Conservation (phyloP, 2,888 invertebrate genomes). For the Pristionchus arcanus region DNA sequence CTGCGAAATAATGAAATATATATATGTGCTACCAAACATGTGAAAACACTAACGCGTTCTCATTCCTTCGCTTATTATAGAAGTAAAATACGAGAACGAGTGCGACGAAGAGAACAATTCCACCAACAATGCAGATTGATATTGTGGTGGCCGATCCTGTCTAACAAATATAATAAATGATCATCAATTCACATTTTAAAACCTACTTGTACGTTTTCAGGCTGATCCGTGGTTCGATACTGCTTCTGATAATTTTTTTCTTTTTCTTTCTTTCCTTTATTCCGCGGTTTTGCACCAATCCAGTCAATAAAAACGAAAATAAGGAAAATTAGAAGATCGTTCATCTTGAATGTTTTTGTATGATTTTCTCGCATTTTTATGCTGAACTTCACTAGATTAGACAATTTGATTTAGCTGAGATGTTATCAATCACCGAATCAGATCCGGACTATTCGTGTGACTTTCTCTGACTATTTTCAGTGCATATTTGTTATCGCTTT, state of each 20-base stretch:
- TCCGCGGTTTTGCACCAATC: not conserved
- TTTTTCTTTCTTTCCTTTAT: not conserved
- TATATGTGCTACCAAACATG: too few relatives aligned
- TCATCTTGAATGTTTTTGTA: not conserved
- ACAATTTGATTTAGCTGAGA: not conserved
- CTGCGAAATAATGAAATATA: not conserved
- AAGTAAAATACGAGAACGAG: not conserved
- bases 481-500: conserved; percentile 10
- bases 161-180: not conserved
- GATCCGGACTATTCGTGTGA: not conserved
- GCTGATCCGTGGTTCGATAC: not conserved
- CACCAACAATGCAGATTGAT: not conserved
- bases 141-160: not conserved
- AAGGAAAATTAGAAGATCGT: not conserved
- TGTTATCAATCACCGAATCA: not conserved
- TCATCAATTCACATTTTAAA: not conserved
- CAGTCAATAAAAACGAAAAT: not conserved
- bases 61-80: not conserved
- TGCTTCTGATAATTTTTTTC: not conserved
- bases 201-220: not conserved
- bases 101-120: not conserved
- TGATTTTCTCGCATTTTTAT: not conserved
- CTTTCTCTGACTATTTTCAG: conserved; percentile 19
- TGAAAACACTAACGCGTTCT: not conserved
- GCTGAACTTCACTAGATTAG: not conserved